Evolutionary conservation across 2,888 invertebrate species (phyloP).

Genomic region (Meiosimyza platycephala): DNA sequence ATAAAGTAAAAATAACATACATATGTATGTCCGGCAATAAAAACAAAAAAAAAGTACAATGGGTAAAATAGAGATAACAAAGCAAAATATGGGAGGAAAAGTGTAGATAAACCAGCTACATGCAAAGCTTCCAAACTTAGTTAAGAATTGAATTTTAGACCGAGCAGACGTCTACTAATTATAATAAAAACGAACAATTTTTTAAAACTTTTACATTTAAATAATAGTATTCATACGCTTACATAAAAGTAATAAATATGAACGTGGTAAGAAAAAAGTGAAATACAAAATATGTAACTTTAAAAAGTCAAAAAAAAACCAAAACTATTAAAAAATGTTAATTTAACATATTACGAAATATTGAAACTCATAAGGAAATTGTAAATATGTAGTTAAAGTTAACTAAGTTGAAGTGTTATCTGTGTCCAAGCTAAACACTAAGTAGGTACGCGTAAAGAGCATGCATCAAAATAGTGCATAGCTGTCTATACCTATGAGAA

Average conservation of each 20-base stretch:
- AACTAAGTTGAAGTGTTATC: no score
- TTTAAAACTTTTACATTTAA: not conserved
- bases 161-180: not conserved
- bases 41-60: slow-evolving; percentile 2
- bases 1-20: slow-evolving; percentile 1
- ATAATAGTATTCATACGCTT: no score
- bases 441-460: no score
- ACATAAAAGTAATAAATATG: slow-evolving; percentile 1
- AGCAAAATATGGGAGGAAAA: slow-evolving; percentile 4
- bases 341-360: no score
- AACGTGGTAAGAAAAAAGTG: slow-evolving; percentile 25
- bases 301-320: not conserved
- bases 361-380: no score
- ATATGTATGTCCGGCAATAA: slow-evolving; percentile 1
- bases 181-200: not conserved
- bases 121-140: slow-evolving; percentile 21
- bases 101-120: slow-evolving; percentile 24
- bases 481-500: no score
- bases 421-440: no score
- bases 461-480: no score
- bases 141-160: slow-evolving; percentile 16
- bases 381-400: no score
- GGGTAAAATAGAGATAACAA: slow-evolving; percentile 6
- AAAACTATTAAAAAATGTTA: no score
- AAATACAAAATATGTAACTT: not conserved